These are phyloP conservation scores for Daktulosphaira vitifoliae DNA, from an alignment of 1,140 invertebrate species.

Conservation along the genomic window DNA sequence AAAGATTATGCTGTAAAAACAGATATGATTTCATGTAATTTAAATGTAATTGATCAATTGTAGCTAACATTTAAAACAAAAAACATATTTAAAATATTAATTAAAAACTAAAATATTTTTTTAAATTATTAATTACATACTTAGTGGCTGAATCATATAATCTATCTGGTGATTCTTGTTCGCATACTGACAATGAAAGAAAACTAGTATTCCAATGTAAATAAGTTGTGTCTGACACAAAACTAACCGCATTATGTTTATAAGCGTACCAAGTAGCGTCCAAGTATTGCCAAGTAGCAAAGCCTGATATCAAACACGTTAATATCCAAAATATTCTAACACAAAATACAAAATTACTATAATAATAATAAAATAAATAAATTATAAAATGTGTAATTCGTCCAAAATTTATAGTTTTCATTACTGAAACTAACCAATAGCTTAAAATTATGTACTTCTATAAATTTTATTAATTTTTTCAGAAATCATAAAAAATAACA, in stretches of 20 bases:
- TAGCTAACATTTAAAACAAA: too few relatives aligned
- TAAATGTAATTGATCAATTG: too few relatives aligned
- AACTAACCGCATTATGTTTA: constrained; percentile 41
- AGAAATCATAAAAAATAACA: too few relatives aligned
- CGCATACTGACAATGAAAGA: constrained; percentile 57
- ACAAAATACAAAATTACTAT: constrained; percentile 32
- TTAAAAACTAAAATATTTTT: too few relatives aligned
- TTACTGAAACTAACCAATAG: neutral
- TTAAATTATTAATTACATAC: constrained; percentile 26
- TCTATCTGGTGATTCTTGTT: constrained; percentile 45
- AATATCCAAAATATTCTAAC: constrained; percentile 39
- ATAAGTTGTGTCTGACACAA: constrained; percentile 41
- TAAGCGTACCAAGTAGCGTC: constrained; percentile 38
- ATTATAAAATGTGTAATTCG: neutral
- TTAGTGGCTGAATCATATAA: constrained; percentile 35
- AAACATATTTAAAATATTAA: too few relatives aligned
- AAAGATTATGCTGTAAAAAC: too few relatives aligned
- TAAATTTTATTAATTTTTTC: too few relatives aligned
- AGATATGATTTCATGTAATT: too few relatives aligned
- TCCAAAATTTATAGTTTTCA: too few relatives aligned
- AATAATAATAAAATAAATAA: neutral
- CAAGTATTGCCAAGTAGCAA: constrained; percentile 36
- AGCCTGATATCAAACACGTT: constrained; percentile 37
- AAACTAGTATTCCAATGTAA: constrained; percentile 61
- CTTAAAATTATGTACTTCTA: too few relatives aligned